These are phyloP conservation scores for Zelleria hepariella DNA, from an alignment of 2,888 invertebrate genomes.

Conservation along the genomic window DNA sequence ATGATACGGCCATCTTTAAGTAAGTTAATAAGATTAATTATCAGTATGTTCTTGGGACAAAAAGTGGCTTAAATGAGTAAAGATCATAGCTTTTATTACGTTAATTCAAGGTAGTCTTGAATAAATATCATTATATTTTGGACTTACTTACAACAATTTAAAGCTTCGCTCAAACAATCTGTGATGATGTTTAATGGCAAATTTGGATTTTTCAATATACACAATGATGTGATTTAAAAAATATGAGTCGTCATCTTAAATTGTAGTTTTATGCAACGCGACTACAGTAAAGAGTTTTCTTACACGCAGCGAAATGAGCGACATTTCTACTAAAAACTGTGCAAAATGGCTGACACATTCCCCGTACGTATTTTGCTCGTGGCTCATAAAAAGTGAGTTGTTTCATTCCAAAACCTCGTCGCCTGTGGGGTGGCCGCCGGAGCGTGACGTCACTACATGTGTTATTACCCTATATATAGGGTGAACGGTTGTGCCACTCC, in stretches of 20 bases:
- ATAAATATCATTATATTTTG: no score
- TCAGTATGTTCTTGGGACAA: background rate
- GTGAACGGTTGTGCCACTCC: background rate
- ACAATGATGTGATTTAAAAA: no score
- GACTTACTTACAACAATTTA: no score
- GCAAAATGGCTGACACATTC: background rate
- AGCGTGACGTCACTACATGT: constrained; percentile 37
- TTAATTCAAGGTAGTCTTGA: background rate
- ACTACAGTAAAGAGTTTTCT: no score
- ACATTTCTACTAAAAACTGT: no score
- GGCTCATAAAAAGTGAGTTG: background rate
- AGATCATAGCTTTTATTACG: background rate
- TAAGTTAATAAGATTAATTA: constrained; percentile 3
- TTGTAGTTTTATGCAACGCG: no score
- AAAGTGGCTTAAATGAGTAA: background rate
- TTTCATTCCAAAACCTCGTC: background rate
- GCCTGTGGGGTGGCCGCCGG: constrained; percentile 42
- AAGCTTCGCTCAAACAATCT: no score
- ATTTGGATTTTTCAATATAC: no score
- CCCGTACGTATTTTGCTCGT: background rate
- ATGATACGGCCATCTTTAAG: background rate
- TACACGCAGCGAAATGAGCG: no score
- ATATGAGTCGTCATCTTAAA: no score
- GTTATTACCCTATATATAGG: background rate
- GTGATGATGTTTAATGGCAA: no score